phyloP scores from a whole-genome alignment of 1,140 invertebrate genomes.

The Drosophila carrolli region DNA sequence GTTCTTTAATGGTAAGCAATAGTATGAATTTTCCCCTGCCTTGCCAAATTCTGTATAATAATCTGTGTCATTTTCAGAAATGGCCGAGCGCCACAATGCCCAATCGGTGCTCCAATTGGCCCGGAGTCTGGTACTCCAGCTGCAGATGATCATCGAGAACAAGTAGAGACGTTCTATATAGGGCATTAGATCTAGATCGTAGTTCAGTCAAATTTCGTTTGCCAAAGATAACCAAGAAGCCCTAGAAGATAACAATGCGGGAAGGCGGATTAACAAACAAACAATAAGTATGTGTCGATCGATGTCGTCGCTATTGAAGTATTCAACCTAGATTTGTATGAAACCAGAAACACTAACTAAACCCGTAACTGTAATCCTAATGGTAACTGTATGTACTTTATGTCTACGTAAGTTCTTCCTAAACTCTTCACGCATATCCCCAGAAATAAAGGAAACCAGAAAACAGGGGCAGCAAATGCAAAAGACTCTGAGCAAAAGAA shows the following conservation, averaged over 20 bases:
- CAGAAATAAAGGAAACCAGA: slow-evolving; percentile 12
- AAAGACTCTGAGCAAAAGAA: slow-evolving; percentile 51
- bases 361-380: slow-evolving; percentile 4
- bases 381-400: slow-evolving; percentile 27
- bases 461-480: slow-evolving; percentile 53
- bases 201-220: slow-evolving; percentile 40
- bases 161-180: slow-evolving; percentile 86
- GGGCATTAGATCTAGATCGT: slow-evolving; percentile 19
- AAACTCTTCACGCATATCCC: slow-evolving; percentile 43
- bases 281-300: slow-evolving; percentile 43
- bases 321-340: slow-evolving; percentile 31
- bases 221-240: slow-evolving; percentile 24
- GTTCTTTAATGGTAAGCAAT: slow-evolving; percentile 94
- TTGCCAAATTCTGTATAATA: no score
- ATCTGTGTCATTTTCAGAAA: slow-evolving; percentile 88
- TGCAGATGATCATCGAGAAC: slow-evolving; percentile 96
- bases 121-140: slow-evolving; percentile 92
- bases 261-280: slow-evolving; percentile 9
- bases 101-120: slow-evolving; percentile 92
- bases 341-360: slow-evolving; percentile 17
- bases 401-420: slow-evolving; percentile 48
- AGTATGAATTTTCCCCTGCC: no score
- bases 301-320: slow-evolving; percentile 31
- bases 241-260: not conserved
- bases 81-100: slow-evolving; percentile 96